These are phyloP conservation scores for Neoaliturus tenellus DNA, from an alignment of 2,888 invertebrate genomes.

Conservation along the genomic window DNA sequence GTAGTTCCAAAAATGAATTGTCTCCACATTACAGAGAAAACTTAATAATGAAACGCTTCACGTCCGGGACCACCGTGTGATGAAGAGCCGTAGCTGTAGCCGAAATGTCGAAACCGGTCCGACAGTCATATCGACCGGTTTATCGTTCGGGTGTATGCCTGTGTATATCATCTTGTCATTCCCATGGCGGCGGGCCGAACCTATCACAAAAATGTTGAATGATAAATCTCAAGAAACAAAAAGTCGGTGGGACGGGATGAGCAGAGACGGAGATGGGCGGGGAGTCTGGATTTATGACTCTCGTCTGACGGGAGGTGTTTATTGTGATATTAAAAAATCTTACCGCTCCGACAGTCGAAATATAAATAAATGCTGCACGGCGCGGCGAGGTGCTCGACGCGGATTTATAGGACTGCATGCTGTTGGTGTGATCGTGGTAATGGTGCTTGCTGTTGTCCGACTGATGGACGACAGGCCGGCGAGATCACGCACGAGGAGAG, in stretches of 20 bases:
- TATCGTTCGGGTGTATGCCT: conserved; percentile 25
- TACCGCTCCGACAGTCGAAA: conserved; percentile 56
- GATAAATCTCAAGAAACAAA: conserved; percentile 51
- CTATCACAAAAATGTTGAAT: conserved; percentile 50
- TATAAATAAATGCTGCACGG: conserved; percentile 55
- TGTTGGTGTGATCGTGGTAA: conserved; percentile 34
- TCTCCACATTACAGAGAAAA: too few species aligned
- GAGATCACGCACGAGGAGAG: not conserved
- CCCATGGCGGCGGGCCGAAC: conserved; percentile 15
- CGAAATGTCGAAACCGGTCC: conserved; percentile 46
- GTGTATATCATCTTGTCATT: conserved; percentile 51
- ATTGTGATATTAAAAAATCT: conserved; percentile 59
- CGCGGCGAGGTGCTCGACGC: not conserved
- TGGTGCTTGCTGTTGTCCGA: not conserved
- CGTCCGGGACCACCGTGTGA: conserved; percentile 2
- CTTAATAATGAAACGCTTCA: not conserved
- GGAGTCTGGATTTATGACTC: conserved; percentile 41
- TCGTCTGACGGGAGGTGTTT: conserved; percentile 56
- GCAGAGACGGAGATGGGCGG: conserved; percentile 45
- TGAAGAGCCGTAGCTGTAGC: conserved; percentile 15
- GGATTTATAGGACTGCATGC: conserved; percentile 40
- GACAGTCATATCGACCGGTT: conserved; percentile 30
- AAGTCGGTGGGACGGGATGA: conserved; percentile 23
- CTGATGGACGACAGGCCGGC: not conserved
- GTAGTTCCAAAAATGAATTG: too few species aligned